A percentile compares a stretch with the other conserved stretches of the same genome.
These are phyloP conservation scores for Patella depressa DNA, from an alignment of 2,888 invertebrate genomes.

Conservation along the genomic window DNA sequence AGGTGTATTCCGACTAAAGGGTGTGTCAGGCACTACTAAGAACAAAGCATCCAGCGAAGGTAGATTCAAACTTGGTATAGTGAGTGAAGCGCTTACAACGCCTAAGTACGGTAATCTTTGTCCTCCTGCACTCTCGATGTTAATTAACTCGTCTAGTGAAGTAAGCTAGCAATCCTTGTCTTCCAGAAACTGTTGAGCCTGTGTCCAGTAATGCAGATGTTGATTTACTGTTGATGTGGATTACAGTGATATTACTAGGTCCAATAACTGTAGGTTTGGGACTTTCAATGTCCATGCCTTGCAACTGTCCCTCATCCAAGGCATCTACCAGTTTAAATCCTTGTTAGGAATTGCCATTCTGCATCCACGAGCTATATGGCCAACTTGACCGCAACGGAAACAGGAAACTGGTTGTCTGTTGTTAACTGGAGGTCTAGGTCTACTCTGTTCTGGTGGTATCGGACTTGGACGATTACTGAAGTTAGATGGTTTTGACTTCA, in stretches of 20 bases:
- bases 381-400: slow-evolving; percentile 2
- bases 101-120: not conserved
- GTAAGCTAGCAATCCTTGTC: no score
- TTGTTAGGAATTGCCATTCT: slow-evolving; percentile 2
- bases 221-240: not conserved
- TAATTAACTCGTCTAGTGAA: not conserved
- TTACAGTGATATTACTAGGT: not conserved
- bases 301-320: not conserved
- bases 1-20: not conserved
- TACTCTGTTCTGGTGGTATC: not conserved
- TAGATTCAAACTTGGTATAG: not conserved
- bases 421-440: not conserved
- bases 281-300: not conserved
- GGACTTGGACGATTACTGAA: not conserved
- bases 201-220: not conserved
- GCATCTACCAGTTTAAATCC: not conserved
- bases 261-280: not conserved
- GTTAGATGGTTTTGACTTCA: not conserved
- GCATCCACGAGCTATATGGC: not conserved
- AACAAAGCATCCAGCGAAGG: not conserved
- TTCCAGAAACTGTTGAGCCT: no score
- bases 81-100: not conserved
- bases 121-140: not conserved
- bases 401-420: not conserved
- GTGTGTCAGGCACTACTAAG: not conserved